phyloP scores from a whole-genome alignment of 2,113 vertebrate species.

The Aegithalos caudatus region DNA sequence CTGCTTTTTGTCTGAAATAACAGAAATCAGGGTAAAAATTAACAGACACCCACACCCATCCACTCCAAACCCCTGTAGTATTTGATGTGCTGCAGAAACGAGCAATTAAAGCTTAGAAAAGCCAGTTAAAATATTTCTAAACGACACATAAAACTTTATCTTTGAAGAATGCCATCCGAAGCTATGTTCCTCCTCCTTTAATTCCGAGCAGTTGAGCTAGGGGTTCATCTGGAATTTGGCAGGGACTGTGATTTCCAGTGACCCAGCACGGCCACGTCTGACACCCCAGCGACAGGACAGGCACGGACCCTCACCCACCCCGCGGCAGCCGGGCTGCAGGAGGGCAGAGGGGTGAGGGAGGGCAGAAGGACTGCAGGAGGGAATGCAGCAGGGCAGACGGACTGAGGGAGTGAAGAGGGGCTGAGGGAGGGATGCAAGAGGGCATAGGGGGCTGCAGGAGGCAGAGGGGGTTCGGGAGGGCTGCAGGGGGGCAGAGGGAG shows the following conservation, averaged over 20 bases:
- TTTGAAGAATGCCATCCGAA: not conserved
- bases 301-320: not conserved
- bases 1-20: not conserved
- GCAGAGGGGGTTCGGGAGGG: no score
- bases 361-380: no score
- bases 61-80: not conserved
- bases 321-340: not conserved
- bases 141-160: not conserved
- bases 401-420: no score
- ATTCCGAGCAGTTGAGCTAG: not conserved
- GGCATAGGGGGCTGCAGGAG: no score
- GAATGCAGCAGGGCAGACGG: not conserved
- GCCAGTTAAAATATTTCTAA: not conserved
- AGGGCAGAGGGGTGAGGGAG: not conserved
- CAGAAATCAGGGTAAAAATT: not conserved
- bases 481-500: no score
- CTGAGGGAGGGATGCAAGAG: no score
- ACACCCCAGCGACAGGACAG: not conserved
- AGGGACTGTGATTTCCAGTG: not conserved
- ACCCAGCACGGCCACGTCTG: not conserved
- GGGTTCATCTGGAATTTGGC: not conserved
- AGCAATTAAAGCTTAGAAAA: not conserved
- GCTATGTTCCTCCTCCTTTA: not conserved
- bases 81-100: not conserved
- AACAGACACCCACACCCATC: not conserved